Conservation (phyloP, 2,113 vertebrate genomes). For the Myocastor coypus region DNA sequence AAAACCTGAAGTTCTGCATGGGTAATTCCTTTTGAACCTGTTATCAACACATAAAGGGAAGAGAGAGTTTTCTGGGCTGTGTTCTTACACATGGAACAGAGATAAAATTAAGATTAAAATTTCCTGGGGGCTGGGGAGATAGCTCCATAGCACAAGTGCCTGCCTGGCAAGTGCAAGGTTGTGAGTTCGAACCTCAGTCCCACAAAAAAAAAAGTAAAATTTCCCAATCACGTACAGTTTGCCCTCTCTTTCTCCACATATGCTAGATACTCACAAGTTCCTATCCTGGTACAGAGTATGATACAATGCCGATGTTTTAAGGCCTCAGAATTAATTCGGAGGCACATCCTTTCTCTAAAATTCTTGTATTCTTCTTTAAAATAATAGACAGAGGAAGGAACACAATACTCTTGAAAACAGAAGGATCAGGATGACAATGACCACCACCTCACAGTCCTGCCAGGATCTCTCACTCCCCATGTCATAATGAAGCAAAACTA, state of each 20-base stretch:
- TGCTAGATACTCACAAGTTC: neutral
- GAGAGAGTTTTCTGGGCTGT: neutral
- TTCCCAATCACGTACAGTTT: neutral
- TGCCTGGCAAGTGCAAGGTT: too few relatives aligned
- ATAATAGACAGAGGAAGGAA: neutral
- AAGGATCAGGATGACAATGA: neutral
- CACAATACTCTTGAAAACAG: slow-evolving; percentile 29
- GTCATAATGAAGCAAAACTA: slow-evolving; percentile 16
- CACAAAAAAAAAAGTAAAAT: too few relatives aligned
- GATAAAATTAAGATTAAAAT: neutral
- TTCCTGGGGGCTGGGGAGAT: neutral
- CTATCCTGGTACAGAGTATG: neutral
- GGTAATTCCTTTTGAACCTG: slow-evolving; percentile 8
- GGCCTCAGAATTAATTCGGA: neutral
- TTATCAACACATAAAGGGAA: neutral
- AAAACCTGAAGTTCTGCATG: slow-evolving; percentile 40
- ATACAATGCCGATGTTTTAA: slow-evolving; percentile 23
- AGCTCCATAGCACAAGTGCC: too few relatives aligned
- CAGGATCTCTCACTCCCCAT: neutral
- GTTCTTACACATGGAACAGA: neutral
- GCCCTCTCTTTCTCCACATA: slow-evolving; percentile 10
- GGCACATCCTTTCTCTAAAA: neutral
- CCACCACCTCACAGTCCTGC: neutral
- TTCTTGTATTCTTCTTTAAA: neutral
- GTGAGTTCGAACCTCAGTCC: too few relatives aligned